phyloP scores from a whole-genome alignment of 2,113 vertebrate genomes.

The Eptatretus burgeri region DNA sequence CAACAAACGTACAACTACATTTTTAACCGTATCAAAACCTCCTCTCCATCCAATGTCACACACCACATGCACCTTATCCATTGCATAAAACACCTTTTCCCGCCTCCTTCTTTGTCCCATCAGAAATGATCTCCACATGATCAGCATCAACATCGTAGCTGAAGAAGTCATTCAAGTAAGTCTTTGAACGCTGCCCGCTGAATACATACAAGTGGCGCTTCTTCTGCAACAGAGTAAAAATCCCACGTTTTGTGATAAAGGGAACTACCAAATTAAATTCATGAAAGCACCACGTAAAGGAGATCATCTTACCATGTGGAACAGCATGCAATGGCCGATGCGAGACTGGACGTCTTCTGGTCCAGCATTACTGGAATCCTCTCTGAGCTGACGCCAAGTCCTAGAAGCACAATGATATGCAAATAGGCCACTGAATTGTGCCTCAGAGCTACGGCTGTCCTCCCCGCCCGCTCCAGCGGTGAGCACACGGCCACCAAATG shows the following conservation, averaged over 20 bases:
- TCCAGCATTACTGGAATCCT: slow-evolving; percentile 89
- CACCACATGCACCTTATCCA: background rate
- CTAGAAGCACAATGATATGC: slow-evolving; percentile 59
- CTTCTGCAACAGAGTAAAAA: slow-evolving; percentile 23
- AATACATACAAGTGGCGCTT: slow-evolving; percentile 89
- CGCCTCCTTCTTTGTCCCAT: slow-evolving; percentile 94
- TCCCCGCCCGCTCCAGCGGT: slow-evolving; percentile 80
- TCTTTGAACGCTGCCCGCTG: slow-evolving; percentile 86
- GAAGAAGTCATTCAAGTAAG: slow-evolving; percentile 97
- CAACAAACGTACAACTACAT: no score
- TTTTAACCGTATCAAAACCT: background rate
- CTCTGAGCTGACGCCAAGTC: slow-evolving; percentile 63
- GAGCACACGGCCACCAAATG: slow-evolving; percentile 76
- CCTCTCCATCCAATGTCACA: background rate
- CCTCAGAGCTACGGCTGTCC: slow-evolving; percentile 65
- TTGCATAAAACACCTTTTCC: slow-evolving; percentile 55
- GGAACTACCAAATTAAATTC: background rate
- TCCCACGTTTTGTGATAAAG: background rate
- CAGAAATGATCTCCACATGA: slow-evolving; percentile 92
- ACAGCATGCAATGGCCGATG: slow-evolving; percentile 97
- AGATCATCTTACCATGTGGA: slow-evolving; percentile 38
- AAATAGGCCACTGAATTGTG: slow-evolving; percentile 83
- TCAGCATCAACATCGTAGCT: slow-evolving; percentile 87
- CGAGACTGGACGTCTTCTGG: slow-evolving; percentile 88
- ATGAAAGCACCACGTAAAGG: background rate